Evolutionary conservation across 2,797 vertebrate species (phyloP).

Genomic region (Chrysocyon brachyurus): DNA sequence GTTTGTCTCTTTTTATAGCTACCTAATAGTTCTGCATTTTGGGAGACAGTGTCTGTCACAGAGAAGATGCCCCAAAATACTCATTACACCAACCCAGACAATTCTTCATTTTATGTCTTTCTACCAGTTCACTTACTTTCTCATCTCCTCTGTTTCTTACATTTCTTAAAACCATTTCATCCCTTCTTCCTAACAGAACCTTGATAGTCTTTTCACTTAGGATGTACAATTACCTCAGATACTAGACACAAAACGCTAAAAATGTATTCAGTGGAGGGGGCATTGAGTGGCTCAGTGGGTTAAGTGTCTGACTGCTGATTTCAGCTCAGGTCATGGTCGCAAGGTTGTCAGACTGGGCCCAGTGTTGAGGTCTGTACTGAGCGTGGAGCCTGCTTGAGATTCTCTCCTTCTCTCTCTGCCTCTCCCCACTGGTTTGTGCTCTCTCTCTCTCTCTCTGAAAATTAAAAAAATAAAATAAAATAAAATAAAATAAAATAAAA

Average conservation of each 20-base stretch:
- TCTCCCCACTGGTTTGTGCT: rapidly evolving
- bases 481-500: neutral
- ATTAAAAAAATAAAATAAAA: neutral
- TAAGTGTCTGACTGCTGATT: neutral
- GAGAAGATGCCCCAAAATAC: neutral
- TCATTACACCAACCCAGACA: neutral
- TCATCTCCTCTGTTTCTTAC: neutral
- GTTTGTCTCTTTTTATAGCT: neutral
- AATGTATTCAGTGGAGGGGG: neutral
- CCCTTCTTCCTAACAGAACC: neutral
- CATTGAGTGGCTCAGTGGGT: neutral
- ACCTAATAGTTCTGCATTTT: neutral
- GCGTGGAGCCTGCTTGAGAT: neutral
- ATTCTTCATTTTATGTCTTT: neutral
- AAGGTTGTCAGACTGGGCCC: neutral
- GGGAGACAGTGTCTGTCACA: neutral
- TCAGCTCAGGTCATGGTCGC: neutral
- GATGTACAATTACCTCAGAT: neutral
- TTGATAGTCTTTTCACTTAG: neutral
- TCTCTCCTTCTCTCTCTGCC: neutral
- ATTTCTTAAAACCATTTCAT: neutral
- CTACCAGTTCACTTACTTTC: neutral
- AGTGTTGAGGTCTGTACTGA: neutral
- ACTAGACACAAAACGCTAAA: neutral
- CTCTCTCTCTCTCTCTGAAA: too few relatives aligned